A percentile compares a stretch with the other conserved stretches of the same genome.
These are phyloP conservation scores for Prostheceraeus crozeri DNA, from an alignment of 2,888 invertebrate genomes.

Conservation along the genomic window DNA sequence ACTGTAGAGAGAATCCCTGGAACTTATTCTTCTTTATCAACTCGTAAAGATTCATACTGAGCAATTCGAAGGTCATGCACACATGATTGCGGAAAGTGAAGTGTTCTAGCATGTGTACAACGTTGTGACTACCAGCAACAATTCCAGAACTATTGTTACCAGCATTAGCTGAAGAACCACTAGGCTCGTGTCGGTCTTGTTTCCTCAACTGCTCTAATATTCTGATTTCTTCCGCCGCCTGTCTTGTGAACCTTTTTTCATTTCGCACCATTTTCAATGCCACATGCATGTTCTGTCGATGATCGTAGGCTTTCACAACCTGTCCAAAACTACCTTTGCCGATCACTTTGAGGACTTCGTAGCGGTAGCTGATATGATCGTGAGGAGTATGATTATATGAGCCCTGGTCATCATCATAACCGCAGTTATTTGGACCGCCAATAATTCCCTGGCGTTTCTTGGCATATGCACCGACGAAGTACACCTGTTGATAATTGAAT, in stretches of 20 bases:
- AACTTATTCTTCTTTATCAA: slow-evolving; percentile 94
- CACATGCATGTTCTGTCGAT: slow-evolving; percentile 83
- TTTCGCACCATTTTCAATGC: slow-evolving; percentile 88
- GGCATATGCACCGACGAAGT: slow-evolving; percentile 85
- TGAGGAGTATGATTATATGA: slow-evolving; percentile 93
- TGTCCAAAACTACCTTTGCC: slow-evolving; percentile 90
- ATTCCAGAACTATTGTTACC: too few relatives aligned
- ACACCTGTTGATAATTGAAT: slow-evolving; percentile 79
- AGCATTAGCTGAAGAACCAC: too few relatives aligned
- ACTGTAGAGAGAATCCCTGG: slow-evolving; percentile 83
- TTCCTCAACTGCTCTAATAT: slow-evolving; percentile 81
- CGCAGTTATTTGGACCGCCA: slow-evolving; percentile 78
- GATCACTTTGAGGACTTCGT: slow-evolving; percentile 92
- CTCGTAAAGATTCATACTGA: slow-evolving; percentile 90
- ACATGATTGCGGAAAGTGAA: slow-evolving; percentile 91
- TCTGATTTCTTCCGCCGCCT: slow-evolving; percentile 84
- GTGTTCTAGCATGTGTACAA: slow-evolving; percentile 90
- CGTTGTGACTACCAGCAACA: too few relatives aligned
- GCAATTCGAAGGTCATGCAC: slow-evolving; percentile 87
- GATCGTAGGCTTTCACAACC: slow-evolving; percentile 90
- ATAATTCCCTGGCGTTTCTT: slow-evolving; percentile 73
- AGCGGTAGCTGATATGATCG: slow-evolving; percentile 88
- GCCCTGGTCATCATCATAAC: slow-evolving; percentile 96
- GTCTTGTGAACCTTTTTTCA: slow-evolving; percentile 87
- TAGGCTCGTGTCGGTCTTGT: slow-evolving; percentile 86